A percentile compares a stretch with the other conserved stretches of the same genome.
These are phyloP conservation scores for Prionace glauca DNA, from an alignment of 2,797 vertebrate genomes.

Conservation along the genomic window DNA sequence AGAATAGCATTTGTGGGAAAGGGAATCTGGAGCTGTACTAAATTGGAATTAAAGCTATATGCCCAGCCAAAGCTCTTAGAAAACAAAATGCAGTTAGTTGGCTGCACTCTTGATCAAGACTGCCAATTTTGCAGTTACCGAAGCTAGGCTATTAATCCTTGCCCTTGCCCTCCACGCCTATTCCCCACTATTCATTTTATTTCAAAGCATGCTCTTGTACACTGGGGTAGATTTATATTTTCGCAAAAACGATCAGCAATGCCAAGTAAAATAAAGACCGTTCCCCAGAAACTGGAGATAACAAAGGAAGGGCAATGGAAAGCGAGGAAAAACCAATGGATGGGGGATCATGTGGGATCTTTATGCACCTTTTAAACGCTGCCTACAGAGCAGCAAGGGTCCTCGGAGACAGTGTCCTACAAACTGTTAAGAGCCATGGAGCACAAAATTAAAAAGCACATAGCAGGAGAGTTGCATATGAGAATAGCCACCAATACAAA, in stretches of 20 bases:
- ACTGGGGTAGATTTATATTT: background rate
- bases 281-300: background rate
- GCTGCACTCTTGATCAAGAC: background rate
- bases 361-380: background rate
- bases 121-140: background rate
- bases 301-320: background rate
- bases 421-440: too few relatives aligned
- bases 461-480: background rate
- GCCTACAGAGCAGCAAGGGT: background rate
- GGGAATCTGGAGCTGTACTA: background rate
- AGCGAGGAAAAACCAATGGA: background rate
- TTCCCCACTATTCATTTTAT: background rate
- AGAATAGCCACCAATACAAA: background rate
- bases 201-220: background rate
- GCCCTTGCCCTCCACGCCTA: background rate
- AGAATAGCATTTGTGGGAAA: background rate
- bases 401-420: background rate
- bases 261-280: background rate
- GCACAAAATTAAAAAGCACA: background rate
- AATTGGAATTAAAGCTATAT: background rate
- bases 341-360: background rate
- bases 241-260: background rate
- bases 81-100: background rate
- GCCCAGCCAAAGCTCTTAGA: background rate
- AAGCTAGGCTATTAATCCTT: background rate